These are phyloP conservation scores for Dastarcus helophoroides DNA, from an alignment of 2,888 invertebrate species.

Conservation along the genomic window DNA sequence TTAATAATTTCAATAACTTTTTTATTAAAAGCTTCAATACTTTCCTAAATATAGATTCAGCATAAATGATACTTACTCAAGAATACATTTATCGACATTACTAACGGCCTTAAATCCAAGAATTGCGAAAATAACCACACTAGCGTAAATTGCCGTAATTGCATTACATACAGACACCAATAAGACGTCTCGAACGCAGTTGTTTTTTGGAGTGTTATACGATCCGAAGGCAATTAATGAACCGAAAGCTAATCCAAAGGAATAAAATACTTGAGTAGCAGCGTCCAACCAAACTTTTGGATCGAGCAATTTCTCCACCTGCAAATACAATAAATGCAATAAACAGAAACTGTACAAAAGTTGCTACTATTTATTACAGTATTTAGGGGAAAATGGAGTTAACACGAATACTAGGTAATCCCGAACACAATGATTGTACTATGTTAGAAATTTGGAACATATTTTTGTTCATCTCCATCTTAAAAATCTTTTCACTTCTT, in stretches of 20 bases:
- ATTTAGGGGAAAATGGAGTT: too few relatives aligned
- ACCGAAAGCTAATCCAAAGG: conserved; percentile 89
- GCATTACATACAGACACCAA: conserved; percentile 88
- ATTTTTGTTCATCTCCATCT: too few relatives aligned
- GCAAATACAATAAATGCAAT: conserved; percentile 19
- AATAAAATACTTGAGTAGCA: conserved; percentile 94
- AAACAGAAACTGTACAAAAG: too few relatives aligned
- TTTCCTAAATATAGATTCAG: too few relatives aligned
- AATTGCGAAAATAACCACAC: conserved; percentile 89
- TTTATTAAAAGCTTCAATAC: too few relatives aligned
- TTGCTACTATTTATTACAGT: too few relatives aligned
- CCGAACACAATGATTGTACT: too few relatives aligned
- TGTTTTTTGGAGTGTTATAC: conserved; percentile 89
- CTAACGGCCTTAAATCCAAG: conserved; percentile 92
- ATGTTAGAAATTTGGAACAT: too few relatives aligned
- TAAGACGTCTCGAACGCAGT: conserved; percentile 85
- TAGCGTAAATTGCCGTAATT: conserved; percentile 88
- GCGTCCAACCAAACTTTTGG: conserved; percentile 94
- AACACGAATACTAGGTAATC: too few relatives aligned
- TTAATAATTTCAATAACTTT: neutral
- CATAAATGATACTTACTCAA: conserved; percentile 45
- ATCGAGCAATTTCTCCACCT: conserved; percentile 74
- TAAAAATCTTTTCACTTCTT: too few relatives aligned
- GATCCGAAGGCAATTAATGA: conserved; percentile 92
- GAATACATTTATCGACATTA: conserved; percentile 76